phyloP scores from a whole-genome alignment of 2,113 vertebrate genomes.

The Podilymbus podiceps region DNA sequence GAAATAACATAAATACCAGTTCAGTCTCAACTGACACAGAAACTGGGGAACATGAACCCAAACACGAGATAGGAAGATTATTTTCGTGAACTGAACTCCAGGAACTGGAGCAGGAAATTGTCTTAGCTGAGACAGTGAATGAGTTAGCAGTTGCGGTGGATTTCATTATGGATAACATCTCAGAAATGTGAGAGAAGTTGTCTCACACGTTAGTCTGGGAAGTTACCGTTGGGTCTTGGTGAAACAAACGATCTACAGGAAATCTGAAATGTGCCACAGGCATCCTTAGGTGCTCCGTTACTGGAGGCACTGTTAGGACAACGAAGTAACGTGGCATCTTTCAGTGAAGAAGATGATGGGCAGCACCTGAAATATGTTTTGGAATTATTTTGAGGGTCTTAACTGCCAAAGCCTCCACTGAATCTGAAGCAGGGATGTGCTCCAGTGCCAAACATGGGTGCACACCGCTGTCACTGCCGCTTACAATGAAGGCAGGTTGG shows the following conservation, averaged over 20 bases:
- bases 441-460: neutral
- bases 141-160: neutral
- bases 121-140: neutral
- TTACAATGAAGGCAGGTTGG: neutral
- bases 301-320: neutral
- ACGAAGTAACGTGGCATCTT: neutral
- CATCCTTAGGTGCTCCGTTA: neutral
- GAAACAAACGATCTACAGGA: neutral
- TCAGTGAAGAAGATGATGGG: neutral
- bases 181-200: conserved; percentile 1
- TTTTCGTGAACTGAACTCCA: neutral
- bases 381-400: neutral
- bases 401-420: neutral
- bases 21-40: neutral
- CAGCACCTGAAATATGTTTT: neutral
- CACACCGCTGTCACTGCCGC: rapidly evolving
- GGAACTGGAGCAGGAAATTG: conserved; percentile 14
- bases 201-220: neutral
- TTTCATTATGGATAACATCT: neutral
- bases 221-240: neutral
- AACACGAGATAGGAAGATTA: neutral
- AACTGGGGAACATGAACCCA: neutral
- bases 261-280: neutral
- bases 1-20: neutral
- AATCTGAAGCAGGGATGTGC: neutral